These are phyloP conservation scores for Lagopus leucura DNA, from an alignment of 2,113 vertebrate genomes.

Conservation along the genomic window DNA sequence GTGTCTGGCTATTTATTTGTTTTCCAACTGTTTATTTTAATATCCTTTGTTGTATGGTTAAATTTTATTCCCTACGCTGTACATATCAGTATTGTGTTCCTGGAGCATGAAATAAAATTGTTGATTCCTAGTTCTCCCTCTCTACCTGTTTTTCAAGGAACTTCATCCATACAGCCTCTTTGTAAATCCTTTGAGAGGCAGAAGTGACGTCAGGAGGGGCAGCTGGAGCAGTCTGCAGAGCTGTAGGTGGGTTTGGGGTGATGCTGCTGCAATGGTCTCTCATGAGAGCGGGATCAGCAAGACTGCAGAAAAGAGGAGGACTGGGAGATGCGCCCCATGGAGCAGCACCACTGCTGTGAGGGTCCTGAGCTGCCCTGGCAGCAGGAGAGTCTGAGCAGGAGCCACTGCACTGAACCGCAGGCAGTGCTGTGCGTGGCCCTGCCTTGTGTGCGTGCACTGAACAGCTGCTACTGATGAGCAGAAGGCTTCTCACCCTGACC, in stretches of 20 bases:
- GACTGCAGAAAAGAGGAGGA: fast-evolving
- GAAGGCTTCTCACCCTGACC: fast-evolving
- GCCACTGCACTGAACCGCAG: fast-evolving
- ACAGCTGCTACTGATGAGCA: fast-evolving
- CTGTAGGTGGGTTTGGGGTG: background rate
- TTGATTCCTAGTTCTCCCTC: slow-evolving; percentile 14
- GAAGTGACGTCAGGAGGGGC: background rate
- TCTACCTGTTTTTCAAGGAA: background rate
- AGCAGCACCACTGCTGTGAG: background rate
- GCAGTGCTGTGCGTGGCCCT: fast-evolving
- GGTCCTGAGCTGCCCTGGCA: background rate
- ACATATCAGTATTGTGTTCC: slow-evolving; percentile 66
- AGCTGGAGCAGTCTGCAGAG: fast-evolving
- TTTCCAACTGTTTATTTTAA: slow-evolving; percentile 39
- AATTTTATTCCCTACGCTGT: slow-evolving; percentile 66
- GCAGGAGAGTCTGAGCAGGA: background rate
- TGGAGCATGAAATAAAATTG: slow-evolving; percentile 79
- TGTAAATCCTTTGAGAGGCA: fast-evolving
- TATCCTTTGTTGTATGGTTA: slow-evolving; percentile 47
- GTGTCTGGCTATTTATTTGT: slow-evolving; percentile 53
- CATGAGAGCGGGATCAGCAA: background rate
- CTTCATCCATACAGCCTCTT: fast-evolving
- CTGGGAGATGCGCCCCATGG: fast-evolving
- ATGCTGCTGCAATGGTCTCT: background rate
- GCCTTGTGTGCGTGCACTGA: fast-evolving